Percentiles rank a stretch among this genome's conserved stretches.
These are phyloP conservation scores for Burhinus bistriatus DNA, from an alignment of 2,113 vertebrate species.

Conservation along the genomic window DNA sequence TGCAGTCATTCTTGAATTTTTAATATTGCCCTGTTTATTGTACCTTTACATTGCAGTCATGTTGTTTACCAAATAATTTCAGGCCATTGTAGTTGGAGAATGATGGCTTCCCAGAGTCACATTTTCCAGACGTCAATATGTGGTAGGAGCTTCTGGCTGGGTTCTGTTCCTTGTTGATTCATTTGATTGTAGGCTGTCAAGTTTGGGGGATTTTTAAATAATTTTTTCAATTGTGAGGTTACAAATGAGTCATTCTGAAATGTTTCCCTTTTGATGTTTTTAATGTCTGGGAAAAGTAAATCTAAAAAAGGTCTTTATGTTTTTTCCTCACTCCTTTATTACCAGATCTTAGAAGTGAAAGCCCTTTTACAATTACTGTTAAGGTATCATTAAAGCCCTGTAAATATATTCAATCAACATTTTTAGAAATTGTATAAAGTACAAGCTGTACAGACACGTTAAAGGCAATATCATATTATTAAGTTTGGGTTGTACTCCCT, in stretches of 20 bases:
- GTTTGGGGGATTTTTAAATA: slow-evolving; percentile 13
- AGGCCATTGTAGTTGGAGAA: slow-evolving; percentile 21
- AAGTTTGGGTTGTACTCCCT: not conserved
- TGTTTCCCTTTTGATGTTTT: slow-evolving; percentile 25
- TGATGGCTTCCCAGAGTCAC: slow-evolving; percentile 47
- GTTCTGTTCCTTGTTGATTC: slow-evolving; percentile 34
- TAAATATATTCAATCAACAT: not conserved
- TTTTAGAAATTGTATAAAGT: not conserved
- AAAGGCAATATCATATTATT: not conserved
- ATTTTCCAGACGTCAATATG: slow-evolving; percentile 25
- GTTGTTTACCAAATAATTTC: slow-evolving; percentile 62
- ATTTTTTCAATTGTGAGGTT: slow-evolving; percentile 48
- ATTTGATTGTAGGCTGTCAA: slow-evolving; percentile 59
- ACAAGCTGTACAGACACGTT: not conserved
- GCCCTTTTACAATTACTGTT: not conserved
- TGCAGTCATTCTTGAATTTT: slow-evolving; percentile 55
- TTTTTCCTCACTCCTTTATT: slow-evolving; percentile 14
- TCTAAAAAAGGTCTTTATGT: not conserved
- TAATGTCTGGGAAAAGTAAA: slow-evolving; percentile 10
- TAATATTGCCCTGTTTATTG: slow-evolving; percentile 57
- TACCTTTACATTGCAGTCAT: slow-evolving; percentile 21
- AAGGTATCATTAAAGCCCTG: not conserved
- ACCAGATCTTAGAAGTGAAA: not conserved
- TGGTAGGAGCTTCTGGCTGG: slow-evolving; percentile 29
- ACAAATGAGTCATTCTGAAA: slow-evolving; percentile 24